Evolutionary conservation across 2,113 vertebrate species (phyloP), one percentile per base, ranked within the genome.

Genomic region (Rousettus leschenaultii): DNA sequence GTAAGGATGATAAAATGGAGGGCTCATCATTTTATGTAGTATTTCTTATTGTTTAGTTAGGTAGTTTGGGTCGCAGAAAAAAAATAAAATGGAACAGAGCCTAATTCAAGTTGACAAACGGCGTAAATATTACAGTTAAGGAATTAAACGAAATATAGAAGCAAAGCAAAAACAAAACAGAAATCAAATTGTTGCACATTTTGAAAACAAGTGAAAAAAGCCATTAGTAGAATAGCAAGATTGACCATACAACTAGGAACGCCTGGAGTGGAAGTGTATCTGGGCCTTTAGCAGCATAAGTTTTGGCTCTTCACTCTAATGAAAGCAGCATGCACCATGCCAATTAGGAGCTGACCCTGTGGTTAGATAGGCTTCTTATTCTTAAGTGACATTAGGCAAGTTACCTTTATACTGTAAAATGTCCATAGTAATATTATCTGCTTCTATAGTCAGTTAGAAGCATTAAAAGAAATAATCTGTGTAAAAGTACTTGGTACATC

Each of bases 111-210:
- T 30, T 66, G 80, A 90, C 18, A 28, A 59, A 43, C 33, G 2
- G 1, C 35, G 3, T 74, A 4, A 26, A 45, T 5, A 61, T 73
- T 66, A 74, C 24, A 30, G 26, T 38, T 88, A 79, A 94, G n/a
- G 22, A 18, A n/a, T 55, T 91, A 74, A 57, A 10, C 94, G 24
- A 84, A 45, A 80, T 48, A 43, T 45, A 75, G 70, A 97, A 79
- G 14, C 9, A 93, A 71, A 94, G 59, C 30, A 91, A 91, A 74
- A 74, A n/a, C 22, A 63, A 94, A 75, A 59, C 83, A 92, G 53
- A n/a, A 59, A 61, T 14, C n/a, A 83, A 66, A 33, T 91, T 15
- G 38, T 30, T 55, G 7, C 7, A 18, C 66, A 14, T 33, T 43
- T 26, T 68, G 38, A 89, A 63, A 92, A 21, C 21, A 22, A 51